Conservation (phyloP, 1,140 invertebrate genomes). For the Andricus grossulariae region DNA sequence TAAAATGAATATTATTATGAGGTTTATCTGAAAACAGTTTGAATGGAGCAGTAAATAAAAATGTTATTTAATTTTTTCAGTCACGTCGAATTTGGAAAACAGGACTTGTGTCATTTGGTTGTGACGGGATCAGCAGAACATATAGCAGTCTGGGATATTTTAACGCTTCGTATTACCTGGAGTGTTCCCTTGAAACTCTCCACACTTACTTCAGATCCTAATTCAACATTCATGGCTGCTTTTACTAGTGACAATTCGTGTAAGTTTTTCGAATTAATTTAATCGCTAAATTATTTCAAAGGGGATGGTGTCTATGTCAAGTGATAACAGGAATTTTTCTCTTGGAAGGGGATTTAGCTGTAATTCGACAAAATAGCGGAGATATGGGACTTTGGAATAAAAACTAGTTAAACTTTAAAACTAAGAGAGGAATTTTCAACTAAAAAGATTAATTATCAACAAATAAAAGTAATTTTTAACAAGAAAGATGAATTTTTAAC, state of each 20-base stretch:
- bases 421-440: too few relatives aligned
- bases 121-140: constrained; percentile 77
- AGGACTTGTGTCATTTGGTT: constrained; percentile 81
- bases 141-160: constrained; percentile 84
- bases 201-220: constrained; percentile 78
- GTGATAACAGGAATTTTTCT: too few relatives aligned
- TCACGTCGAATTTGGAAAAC: constrained; percentile 80
- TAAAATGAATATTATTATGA: constrained; percentile 44
- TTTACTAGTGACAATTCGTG: constrained; percentile 80
- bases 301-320: too few relatives aligned
- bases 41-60: not conserved
- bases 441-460: too few relatives aligned
- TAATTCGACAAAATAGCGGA: too few relatives aligned
- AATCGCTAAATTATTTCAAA: too few relatives aligned
- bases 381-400: too few relatives aligned
- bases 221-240: constrained; percentile 80
- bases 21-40: not conserved
- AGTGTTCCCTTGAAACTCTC: constrained; percentile 77
- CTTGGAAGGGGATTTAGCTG: too few relatives aligned
- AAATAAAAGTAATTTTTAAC: too few relatives aligned
- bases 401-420: too few relatives aligned
- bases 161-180: constrained; percentile 80
- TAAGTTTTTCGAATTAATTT: constrained; percentile 63
- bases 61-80: constrained; percentile 62
- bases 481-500: too few relatives aligned